Evolutionary conservation across 1,140 invertebrate species (phyloP).

Genomic region (Dendrolimus kikuchii): DNA sequence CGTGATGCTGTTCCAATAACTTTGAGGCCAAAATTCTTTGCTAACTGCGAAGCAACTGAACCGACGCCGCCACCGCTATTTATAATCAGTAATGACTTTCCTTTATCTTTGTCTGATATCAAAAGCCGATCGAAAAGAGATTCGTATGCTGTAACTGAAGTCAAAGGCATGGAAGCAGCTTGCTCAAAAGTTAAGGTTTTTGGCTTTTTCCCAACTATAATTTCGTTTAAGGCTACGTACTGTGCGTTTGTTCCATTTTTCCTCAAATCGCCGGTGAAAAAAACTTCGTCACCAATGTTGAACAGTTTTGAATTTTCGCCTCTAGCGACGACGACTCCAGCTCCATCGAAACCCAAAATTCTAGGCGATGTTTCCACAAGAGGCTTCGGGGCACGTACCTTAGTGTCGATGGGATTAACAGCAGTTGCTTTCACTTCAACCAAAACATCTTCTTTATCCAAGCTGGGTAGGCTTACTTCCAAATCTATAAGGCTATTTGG

Average conservation of each 20-base stretch:
- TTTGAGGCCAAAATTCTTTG: constrained; percentile 41
- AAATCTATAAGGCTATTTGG: constrained; percentile 47
- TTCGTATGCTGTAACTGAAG: constrained; percentile 49
- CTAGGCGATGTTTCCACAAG: constrained; percentile 33
- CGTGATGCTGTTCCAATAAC: constrained; percentile 60
- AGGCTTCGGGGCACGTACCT: constrained; percentile 44
- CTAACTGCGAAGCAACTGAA: constrained; percentile 49
- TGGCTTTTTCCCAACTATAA: constrained; percentile 45
- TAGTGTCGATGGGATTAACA: constrained; percentile 60
- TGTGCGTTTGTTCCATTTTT: constrained; percentile 53
- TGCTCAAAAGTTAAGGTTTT: constrained; percentile 54
- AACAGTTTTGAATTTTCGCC: constrained; percentile 33
- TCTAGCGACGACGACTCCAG: constrained; percentile 45
- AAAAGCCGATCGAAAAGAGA: constrained; percentile 39
- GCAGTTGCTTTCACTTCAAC: constrained; percentile 51
- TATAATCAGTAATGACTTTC: constrained; percentile 50
- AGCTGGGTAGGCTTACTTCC: constrained; percentile 36
- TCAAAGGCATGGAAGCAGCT: constrained; percentile 56
- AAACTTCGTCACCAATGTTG: constrained; percentile 50
- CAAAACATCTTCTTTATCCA: constrained; percentile 41
- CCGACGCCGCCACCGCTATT: constrained; percentile 60
- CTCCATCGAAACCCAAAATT: constrained; percentile 55
- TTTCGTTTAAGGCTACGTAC: constrained; percentile 48
- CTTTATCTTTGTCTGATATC: constrained; percentile 46
- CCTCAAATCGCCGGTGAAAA: constrained; percentile 46